Evolutionary conservation across 2,113 vertebrate genomes (phyloP).

Genomic region (Potamarius usumacintae): DNA sequence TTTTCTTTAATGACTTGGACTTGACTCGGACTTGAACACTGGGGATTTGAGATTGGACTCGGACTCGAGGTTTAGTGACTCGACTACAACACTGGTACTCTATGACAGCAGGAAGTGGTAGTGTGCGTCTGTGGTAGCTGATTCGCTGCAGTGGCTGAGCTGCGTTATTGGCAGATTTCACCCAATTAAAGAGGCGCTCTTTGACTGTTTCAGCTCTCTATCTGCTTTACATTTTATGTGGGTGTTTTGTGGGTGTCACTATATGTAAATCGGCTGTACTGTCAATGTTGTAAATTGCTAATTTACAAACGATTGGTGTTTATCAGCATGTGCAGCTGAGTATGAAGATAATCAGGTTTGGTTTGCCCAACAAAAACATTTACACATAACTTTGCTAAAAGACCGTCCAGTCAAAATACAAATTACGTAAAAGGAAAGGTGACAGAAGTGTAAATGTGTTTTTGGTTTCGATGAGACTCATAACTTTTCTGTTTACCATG

Average conservation of each 20-base stretch:
- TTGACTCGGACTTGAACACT: no score
- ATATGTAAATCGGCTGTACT: neutral
- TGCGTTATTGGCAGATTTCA: neutral
- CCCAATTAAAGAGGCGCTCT: neutral
- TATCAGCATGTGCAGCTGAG: no score
- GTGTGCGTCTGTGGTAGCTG: neutral
- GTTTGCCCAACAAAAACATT: no score
- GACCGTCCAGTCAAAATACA: neutral
- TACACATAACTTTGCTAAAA: neutral
- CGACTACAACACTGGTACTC: neutral
- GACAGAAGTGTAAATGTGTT: neutral
- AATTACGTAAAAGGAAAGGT: neutral
- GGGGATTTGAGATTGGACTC: no score
- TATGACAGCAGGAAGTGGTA: neutral
- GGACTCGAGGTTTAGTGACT: no score
- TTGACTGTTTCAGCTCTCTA: neutral
- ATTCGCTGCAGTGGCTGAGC: neutral
- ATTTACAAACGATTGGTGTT: neutral
- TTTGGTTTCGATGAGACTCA: neutral
- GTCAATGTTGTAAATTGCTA: neutral
- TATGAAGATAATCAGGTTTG: neutral
- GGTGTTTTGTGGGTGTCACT: neutral
- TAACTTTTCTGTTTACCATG: neutral
- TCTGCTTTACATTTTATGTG: neutral
- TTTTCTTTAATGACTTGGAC: no score